phyloP scores from a whole-genome alignment of 2,113 vertebrate genomes.

The Polypterus bichir region DNA sequence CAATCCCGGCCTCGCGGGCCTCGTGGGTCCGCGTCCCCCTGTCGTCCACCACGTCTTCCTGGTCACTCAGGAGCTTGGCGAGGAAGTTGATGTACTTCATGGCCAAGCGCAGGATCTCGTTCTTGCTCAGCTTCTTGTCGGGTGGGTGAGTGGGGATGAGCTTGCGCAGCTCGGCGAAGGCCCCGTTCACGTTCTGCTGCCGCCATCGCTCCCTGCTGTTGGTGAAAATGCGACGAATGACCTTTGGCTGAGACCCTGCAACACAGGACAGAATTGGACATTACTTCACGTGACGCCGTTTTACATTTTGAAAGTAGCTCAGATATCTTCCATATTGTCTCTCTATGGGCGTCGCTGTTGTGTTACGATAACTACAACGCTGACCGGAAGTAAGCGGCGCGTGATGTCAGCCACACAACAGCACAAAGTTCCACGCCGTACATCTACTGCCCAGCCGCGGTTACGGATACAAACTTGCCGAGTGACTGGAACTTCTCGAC shows the following conservation, averaged over 20 bases:
- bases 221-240: conserved; percentile 86
- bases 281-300: not conserved
- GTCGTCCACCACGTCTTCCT: conserved; percentile 69
- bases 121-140: conserved; percentile 91
- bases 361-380: not conserved
- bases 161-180: conserved; percentile 84
- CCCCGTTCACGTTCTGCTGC: conserved; percentile 88
- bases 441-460: too few species aligned
- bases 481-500: too few species aligned
- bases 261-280: conserved; percentile 8
- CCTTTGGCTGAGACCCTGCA: conserved; percentile 78
- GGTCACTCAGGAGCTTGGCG: conserved; percentile 85
- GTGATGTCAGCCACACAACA: not conserved
- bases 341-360: too few species aligned
- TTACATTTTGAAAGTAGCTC: not conserved
- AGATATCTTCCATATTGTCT: not conserved
- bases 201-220: conserved; percentile 89
- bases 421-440: not conserved
- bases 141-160: conserved; percentile 87
- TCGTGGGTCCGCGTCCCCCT: conserved; percentile 62
- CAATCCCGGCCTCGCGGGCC: conserved; percentile 45
- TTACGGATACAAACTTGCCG: too few species aligned
- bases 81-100: conserved; percentile 97
- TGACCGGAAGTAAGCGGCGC: not conserved
- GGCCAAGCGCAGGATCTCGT: conserved; percentile 83